A percentile compares a stretch with the other conserved stretches of the same genome.
phyloP scores from a whole-genome alignment of 2,797 vertebrate species.

The Rhinichthys osculus region DNA sequence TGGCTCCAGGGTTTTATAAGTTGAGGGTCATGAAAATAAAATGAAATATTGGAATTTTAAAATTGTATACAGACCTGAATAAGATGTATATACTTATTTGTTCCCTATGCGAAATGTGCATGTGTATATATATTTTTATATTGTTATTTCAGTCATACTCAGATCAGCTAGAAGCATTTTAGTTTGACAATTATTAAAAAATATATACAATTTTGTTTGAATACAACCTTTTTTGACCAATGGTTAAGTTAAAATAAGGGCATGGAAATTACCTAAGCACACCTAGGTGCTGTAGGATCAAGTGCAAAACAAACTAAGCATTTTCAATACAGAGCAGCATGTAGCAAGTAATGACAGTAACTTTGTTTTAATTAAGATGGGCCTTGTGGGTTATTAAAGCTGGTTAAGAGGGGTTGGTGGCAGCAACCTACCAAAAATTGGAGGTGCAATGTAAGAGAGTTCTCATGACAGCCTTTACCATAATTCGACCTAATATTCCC shows the following conservation, averaged over 20 bases:
- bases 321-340: neutral
- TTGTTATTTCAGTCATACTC: neutral
- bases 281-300: too few species aligned
- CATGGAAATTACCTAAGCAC: neutral
- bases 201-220: neutral
- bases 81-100: neutral
- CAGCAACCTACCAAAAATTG: too few species aligned
- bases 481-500: neutral
- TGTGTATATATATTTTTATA: neutral
- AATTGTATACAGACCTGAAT: neutral
- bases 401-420: neutral
- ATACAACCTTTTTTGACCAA: neutral
- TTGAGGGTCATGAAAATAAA: neutral
- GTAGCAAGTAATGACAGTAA: too few species aligned
- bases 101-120: neutral
- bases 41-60: neutral
- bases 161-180: neutral
- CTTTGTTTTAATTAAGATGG: neutral
- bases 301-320: neutral
- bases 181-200: neutral
- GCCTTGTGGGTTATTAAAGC: neutral
- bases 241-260: neutral
- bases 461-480: neutral
- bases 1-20: neutral
- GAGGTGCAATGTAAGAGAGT: conserved; percentile 63